Evolutionary conservation across 92 coral and sea anemone species (phyloP).

Genomic region (Scolanthus callimorphus): DNA sequence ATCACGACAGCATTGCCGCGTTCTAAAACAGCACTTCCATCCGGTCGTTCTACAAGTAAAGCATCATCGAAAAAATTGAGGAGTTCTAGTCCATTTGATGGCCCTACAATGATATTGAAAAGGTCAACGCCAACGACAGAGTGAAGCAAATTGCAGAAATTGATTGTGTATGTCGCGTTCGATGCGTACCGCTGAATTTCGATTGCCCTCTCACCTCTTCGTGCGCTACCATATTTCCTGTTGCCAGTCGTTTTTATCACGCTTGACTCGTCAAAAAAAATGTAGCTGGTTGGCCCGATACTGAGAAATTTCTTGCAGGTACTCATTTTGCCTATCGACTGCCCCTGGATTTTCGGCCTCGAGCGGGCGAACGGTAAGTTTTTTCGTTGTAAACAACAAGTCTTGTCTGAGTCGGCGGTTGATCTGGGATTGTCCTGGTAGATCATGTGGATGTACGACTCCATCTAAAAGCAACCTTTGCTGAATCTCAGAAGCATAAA

Average conservation of each 20-base stretch:
- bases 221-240: constrained; percentile 43
- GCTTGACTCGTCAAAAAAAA: constrained; percentile 45
- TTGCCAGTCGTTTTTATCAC: constrained; percentile 32
- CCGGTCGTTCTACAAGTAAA: no score
- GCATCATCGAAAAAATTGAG: no score
- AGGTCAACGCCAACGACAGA: no score
- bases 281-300: constrained; percentile 39
- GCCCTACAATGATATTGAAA: constrained; percentile 19
- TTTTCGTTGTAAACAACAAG: constrained; percentile 22
- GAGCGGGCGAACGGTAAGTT: constrained; percentile 7
- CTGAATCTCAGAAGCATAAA: constrained; percentile 35
- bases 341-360: constrained; percentile 34
- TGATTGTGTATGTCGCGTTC: constrained; percentile 26
- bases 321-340: no score
- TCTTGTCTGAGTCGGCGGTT: constrained; percentile 24
- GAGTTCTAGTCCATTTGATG: constrained; percentile 36
- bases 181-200: no score
- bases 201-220: no score
- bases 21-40: no score
- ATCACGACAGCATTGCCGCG: no score
- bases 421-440: constrained; percentile 23
- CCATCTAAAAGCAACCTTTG: constrained; percentile 42
- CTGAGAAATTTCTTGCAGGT: constrained; percentile 43
- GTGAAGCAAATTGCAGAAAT: constrained; percentile 19
- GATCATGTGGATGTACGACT: constrained; percentile 27